A percentile compares a stretch with the other conserved stretches of the same genome.
Evolutionary conservation across 2,888 invertebrate species (phyloP).

Genomic region (Tetanocera ferruginea): DNA sequence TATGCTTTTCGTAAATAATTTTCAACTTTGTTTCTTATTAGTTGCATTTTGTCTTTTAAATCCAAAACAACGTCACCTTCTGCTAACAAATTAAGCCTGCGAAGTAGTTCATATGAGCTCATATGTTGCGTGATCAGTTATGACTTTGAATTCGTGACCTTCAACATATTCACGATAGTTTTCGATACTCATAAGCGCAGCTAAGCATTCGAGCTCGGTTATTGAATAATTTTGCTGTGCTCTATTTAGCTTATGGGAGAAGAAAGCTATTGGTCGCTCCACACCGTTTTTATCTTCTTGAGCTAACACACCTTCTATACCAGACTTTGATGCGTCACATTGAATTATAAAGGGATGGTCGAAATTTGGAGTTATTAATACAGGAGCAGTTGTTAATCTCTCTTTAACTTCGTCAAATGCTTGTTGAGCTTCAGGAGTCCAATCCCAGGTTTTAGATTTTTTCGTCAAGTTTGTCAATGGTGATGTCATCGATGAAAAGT

Average conservation of each 20-base stretch:
- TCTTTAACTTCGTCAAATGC: constrained; percentile 38
- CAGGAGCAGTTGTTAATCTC: too few species aligned
- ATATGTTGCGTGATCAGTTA: too few species aligned
- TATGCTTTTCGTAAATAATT: too few species aligned
- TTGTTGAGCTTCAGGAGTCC: constrained; percentile 35
- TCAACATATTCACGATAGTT: not conserved
- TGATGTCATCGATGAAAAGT: constrained; percentile 35
- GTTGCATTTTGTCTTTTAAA: not conserved
- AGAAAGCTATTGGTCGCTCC: constrained; percentile 33
- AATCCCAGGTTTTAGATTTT: constrained; percentile 22
- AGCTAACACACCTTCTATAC: too few species aligned
- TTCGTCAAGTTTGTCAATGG: constrained; percentile 31
- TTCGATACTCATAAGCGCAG: too few species aligned
- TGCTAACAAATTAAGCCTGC: too few species aligned
- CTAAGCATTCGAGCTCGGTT: constrained; percentile 32
- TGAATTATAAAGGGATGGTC: constrained; percentile 38
- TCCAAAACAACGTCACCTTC: not conserved
- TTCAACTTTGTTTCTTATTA: not conserved
- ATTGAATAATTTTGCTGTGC: constrained; percentile 22
- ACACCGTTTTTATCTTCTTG: constrained; percentile 22
- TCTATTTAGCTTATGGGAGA: not conserved
- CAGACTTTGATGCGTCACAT: constrained; percentile 37
- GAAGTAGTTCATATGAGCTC: too few species aligned
- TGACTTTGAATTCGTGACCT: not conserved
- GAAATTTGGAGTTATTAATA: constrained; percentile 47